Evolutionary conservation across 2,797 vertebrate genomes (phyloP).

Genomic region (Molossus molossus): DNA sequence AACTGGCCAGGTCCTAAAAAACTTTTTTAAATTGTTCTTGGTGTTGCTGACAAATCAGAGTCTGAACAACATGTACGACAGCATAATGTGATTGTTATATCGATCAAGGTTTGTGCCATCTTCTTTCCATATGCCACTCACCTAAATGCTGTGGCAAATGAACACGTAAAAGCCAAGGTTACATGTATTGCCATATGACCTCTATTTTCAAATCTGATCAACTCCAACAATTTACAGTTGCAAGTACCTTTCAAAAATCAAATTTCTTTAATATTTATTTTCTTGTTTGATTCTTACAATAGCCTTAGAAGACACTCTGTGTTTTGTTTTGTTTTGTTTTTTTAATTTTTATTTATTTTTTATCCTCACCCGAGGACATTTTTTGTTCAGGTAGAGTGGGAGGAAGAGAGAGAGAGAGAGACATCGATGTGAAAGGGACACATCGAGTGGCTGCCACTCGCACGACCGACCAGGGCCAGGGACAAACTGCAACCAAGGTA

Average conservation of each 20-base stretch:
- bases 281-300: not conserved
- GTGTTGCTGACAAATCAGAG: not conserved
- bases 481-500: too few relatives aligned
- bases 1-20: not conserved
- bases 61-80: slow-evolving; percentile 63
- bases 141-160: slow-evolving; percentile 77
- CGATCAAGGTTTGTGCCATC: slow-evolving; percentile 77
- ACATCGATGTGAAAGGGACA: too few relatives aligned
- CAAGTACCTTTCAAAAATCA: slow-evolving; percentile 23
- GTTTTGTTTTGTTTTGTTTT: not conserved
- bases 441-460: too few relatives aligned
- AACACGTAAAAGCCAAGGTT: slow-evolving; percentile 59
- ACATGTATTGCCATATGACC: not conserved
- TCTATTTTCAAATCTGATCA: slow-evolving; percentile 59
- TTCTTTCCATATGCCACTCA: slow-evolving; percentile 60
- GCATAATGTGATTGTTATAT: slow-evolving; percentile 84
- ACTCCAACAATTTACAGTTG: slow-evolving; percentile 26
- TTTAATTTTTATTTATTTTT: too few relatives aligned
- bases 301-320: not conserved
- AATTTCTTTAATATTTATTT: slow-evolving; percentile 51
- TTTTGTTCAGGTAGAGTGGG: too few relatives aligned
- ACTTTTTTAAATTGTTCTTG: slow-evolving; percentile 40
- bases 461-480: too few relatives aligned
- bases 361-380: too few relatives aligned
- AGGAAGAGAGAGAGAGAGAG: too few relatives aligned